These are phyloP conservation scores for Ciconia nigra DNA, from an alignment of 2,797 vertebrate species.

Conservation along the genomic window DNA sequence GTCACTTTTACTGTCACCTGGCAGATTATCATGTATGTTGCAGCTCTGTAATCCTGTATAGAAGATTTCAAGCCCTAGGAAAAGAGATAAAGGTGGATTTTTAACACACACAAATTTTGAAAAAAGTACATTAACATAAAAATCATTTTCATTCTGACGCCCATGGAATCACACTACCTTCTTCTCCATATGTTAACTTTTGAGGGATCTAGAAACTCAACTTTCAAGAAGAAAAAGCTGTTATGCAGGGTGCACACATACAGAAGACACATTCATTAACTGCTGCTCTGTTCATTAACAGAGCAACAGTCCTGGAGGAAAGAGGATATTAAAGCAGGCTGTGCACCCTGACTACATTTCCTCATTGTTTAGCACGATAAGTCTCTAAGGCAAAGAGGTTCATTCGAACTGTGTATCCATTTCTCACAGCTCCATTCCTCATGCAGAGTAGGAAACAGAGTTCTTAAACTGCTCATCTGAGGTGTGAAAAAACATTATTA, in stretches of 20 bases:
- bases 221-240: background rate
- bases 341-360: background rate
- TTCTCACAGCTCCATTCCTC: background rate
- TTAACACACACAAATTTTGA: background rate
- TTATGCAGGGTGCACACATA: background rate
- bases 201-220: background rate
- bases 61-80: constrained; percentile 89
- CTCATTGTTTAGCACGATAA: background rate
- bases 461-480: background rate
- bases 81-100: background rate
- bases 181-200: background rate
- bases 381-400: background rate
- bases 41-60: constrained; percentile 87
- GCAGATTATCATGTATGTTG: constrained; percentile 91
- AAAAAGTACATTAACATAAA: background rate
- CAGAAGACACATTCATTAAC: background rate
- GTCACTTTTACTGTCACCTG: constrained; percentile 89
- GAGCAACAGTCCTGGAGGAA: background rate
- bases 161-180: background rate
- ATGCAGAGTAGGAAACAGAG: background rate
- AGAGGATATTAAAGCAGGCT: background rate
- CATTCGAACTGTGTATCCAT: background rate
- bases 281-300: background rate
- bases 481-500: background rate
- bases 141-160: background rate